Evolutionary conservation across 2,113 vertebrate genomes (phyloP).

Genomic region (Pseudorectes ferrugineus): DNA sequence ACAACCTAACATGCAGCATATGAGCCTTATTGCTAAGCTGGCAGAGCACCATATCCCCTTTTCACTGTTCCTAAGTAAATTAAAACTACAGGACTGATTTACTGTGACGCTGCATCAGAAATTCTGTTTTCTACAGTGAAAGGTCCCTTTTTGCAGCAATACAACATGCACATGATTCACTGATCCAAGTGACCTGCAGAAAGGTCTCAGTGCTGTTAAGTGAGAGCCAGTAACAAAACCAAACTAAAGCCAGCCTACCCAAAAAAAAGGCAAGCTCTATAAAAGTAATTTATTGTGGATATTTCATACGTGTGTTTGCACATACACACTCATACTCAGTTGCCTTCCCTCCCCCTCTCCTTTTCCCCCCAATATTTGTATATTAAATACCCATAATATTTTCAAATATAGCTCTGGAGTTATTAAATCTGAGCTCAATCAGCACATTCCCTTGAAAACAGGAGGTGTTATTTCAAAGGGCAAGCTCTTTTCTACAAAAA

Average conservation of each 20-base stretch:
- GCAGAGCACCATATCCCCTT: neutral
- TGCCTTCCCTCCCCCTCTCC: neutral
- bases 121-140: neutral
- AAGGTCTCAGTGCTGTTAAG: neutral
- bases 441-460: neutral
- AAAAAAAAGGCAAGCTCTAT: neutral
- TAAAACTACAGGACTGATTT: neutral
- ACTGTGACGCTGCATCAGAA: neutral
- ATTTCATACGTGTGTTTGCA: neutral
- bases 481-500: neutral
- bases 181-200: neutral
- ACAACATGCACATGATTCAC: neutral
- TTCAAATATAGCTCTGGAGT: neutral
- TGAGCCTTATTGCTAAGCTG: neutral
- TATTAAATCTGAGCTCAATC: neutral
- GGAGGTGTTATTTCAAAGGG: neutral
- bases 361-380: neutral
- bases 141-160: neutral
- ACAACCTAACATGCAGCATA: neutral
- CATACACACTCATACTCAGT: neutral
- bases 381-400: neutral
- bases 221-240: neutral
- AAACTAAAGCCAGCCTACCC: neutral
- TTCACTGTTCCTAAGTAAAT: neutral
- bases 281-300: neutral